Base-by-base conservation (phyloP, 2,113 vertebrate genomes). In the Lota lota region DNA sequence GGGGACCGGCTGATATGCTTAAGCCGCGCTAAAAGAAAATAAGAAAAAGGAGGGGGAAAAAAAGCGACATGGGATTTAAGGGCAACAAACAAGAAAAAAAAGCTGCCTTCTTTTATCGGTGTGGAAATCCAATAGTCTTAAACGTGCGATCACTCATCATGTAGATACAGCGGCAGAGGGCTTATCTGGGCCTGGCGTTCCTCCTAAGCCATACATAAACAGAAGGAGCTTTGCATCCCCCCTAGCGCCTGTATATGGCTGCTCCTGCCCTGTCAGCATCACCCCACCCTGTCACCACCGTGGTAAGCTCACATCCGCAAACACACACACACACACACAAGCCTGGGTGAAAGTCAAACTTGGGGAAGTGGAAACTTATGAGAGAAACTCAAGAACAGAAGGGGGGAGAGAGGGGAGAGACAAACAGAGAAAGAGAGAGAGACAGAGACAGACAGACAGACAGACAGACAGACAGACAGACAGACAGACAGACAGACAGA, bases 211-310 rank as follows among this genome's bases (percentile, higher is more conserved):
- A 24, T 63, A 62, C 54, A 66, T 70, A 83, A 74, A 84, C 80
- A 73, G 51, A 67, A 74, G 53, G 67, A 79, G 78, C 74, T 76
- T 78, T 69, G 79, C 74, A 72, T 83, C 69, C 70, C 74, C 66
- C 67, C 79, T 40, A 77, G 58, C 50, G 47, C 61, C 67, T 58
- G 67, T 47, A 28, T 58, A n/a, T n/a, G 20, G 33, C 40, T 47
- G 47, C 74, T 75, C 74, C 60, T 74, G 77, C 63, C 16, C 20
- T 0, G 36, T 81, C 79, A 84, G 75, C 81, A 77, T 69, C 78
- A 50, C 73, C 22, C 57, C 57, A 22, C 47, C 69, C n/a, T 33
- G 72, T 64, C 59, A 56, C 22, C 40, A 47, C 1, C 40, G 7
- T 11, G 40, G 40, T 47, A 47, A 10, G 40, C 40, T 12, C 40